These are phyloP conservation scores for Neomorphus geoffroyi DNA, from an alignment of 2,797 vertebrate species.

Conservation along the genomic window DNA sequence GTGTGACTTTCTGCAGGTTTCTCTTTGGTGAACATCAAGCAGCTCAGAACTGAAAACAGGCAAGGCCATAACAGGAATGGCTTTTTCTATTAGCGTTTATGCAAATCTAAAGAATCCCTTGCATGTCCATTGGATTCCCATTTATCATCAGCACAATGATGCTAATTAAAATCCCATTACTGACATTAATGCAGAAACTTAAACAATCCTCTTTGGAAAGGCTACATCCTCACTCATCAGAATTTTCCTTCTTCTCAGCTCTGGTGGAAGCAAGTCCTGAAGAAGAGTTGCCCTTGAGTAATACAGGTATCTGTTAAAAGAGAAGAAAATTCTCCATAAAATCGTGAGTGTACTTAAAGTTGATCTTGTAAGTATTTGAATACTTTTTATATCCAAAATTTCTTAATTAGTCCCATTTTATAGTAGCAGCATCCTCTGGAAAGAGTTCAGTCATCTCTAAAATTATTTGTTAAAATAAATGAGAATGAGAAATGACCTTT, in stretches of 20 bases:
- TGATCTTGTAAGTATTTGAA: neutral
- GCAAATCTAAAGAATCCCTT: neutral
- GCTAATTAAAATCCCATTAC: neutral
- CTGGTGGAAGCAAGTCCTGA: neutral
- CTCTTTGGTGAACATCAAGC: neutral
- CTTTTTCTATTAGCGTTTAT: rapidly evolving
- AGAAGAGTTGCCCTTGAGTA: neutral
- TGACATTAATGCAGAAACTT: neutral
- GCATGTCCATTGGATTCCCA: rapidly evolving
- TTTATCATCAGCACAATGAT: neutral
- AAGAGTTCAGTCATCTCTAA: neutral
- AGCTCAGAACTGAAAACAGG: too few relatives aligned
- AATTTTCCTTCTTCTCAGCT: neutral
- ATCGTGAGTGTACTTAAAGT: rapidly evolving
- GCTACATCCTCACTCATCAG: neutral
- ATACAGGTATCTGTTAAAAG: neutral
- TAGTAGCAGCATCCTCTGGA: neutral
- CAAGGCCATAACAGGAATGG: neutral
- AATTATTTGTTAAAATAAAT: slow-evolving; percentile 19
- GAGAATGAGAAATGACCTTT: neutral
- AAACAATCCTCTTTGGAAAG: neutral
- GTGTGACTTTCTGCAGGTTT: neutral
- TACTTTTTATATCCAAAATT: neutral
- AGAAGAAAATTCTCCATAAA: neutral
- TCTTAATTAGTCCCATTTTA: neutral